Evolutionary conservation across 2,113 vertebrate genomes (phyloP).

Genomic region (Pteruthius melanotis): DNA sequence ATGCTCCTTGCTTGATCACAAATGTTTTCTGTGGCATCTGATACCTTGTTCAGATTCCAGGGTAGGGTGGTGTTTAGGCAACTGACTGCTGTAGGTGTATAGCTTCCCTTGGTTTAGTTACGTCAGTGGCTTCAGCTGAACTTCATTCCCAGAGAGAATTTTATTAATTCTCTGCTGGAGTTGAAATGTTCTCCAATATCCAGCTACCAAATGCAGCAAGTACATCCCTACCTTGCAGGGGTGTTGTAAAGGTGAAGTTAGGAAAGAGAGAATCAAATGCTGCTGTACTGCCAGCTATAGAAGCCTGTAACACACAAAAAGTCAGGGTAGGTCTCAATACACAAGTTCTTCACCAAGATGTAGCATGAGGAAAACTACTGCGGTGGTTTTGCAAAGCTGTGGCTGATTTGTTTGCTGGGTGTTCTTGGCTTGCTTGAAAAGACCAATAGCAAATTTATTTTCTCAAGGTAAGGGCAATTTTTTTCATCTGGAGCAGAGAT

Average conservation of each 20-base stretch:
- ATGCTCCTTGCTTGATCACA: not conserved
- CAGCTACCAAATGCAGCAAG: not conserved
- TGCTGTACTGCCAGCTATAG: not conserved
- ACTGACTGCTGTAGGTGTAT: not conserved
- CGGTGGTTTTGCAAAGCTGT: not conserved
- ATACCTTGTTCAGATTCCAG: not conserved
- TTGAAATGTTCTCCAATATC: not conserved
- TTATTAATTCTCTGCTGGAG: not conserved
- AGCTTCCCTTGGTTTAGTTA: not conserved
- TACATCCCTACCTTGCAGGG: not conserved
- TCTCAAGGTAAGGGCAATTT: not conserved
- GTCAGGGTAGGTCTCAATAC: not conserved
- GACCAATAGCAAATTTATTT: not conserved
- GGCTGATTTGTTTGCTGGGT: not conserved
- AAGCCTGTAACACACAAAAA: not conserved
- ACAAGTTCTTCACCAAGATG: rapidly evolving
- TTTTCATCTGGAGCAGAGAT: not conserved
- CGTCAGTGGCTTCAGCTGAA: not conserved
- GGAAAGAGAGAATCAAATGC: not conserved
- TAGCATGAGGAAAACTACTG: not conserved
- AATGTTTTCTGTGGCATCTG: not conserved
- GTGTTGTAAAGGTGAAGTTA: not conserved
- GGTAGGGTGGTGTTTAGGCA: not conserved
- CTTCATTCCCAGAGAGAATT: not conserved
- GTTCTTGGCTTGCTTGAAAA: not conserved